Conservation (phyloP, 2,113 vertebrate genomes). For the Cottus gobio region DNA sequence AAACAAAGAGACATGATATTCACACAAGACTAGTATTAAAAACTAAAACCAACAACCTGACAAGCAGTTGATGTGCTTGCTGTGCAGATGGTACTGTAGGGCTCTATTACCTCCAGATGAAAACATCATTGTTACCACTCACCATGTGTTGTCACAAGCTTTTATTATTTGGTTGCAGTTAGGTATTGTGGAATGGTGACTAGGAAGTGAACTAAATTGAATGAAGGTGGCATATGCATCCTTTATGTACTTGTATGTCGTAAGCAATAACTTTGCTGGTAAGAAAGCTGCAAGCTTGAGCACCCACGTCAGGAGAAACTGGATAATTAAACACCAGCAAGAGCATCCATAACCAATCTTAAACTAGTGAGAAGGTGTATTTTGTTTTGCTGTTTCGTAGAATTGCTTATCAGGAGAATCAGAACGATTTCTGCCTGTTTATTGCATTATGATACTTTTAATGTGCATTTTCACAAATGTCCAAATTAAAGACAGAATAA, state of each 20-base stretch:
- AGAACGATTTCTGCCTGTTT: background rate
- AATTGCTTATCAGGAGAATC: background rate
- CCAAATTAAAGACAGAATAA: background rate
- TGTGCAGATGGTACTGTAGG: background rate
- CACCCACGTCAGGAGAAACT: background rate
- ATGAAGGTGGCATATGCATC: background rate
- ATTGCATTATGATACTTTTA: background rate
- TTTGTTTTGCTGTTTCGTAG: background rate
- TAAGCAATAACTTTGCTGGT: background rate
- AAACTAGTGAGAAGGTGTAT: background rate
- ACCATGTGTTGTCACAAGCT: background rate
- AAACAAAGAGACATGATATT: background rate
- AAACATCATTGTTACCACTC: background rate
- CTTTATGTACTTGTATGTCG: conserved; percentile 5
- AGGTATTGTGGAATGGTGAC: background rate
- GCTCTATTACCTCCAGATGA: background rate
- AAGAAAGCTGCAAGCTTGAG: conserved; percentile 17
- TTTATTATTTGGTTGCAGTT: background rate
- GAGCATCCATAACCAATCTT: background rate
- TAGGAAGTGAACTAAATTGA: background rate
- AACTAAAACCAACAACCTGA: background rate
- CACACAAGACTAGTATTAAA: background rate
- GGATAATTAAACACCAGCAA: conserved; percentile 19
- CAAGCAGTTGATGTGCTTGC: background rate
- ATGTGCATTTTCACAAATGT: background rate